Conservation (phyloP, 2,888 invertebrate species). For the Lasioglossum calceatum region DNA sequence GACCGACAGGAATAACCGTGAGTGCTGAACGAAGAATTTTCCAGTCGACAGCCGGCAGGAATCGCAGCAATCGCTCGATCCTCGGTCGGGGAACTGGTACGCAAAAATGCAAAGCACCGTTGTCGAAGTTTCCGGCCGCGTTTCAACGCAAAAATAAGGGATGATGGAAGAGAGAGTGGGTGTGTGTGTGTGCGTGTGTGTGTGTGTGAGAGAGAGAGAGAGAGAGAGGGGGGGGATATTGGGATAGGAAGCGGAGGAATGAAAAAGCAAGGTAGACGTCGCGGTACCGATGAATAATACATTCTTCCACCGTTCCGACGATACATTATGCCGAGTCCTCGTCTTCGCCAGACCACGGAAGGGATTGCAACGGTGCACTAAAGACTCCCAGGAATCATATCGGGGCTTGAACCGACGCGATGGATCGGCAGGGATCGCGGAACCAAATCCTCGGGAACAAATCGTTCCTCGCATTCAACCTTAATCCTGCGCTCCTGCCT, state of each 20-base stretch:
- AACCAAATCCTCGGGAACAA: conserved; percentile 9
- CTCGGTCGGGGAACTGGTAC: background rate
- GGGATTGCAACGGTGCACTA: conserved; percentile 69
- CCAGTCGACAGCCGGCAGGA: background rate
- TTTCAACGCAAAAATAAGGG: conserved; percentile 17
- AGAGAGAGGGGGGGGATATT: background rate
- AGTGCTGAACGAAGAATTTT: background rate
- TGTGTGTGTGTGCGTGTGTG: no score
- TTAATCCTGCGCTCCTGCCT: background rate
- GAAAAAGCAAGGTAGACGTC: conserved; percentile 34
- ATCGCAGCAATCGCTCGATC: conserved; percentile 9
- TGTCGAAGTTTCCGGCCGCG: conserved; percentile 18
- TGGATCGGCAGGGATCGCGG: background rate
- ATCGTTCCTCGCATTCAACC: background rate
- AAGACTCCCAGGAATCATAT: conserved; percentile 60
- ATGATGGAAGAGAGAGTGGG: background rate
- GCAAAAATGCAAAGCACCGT: conserved; percentile 36
- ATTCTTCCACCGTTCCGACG: conserved; percentile 75
- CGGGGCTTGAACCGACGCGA: conserved; percentile 34
- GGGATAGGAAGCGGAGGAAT: background rate
- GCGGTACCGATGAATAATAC: conserved; percentile 81
- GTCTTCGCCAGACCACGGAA: conserved; percentile 31
- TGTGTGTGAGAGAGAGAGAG: background rate
- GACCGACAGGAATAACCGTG: background rate
- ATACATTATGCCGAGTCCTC: conserved; percentile 78